A percentile compares a stretch with the other conserved stretches of the same genome.
These are phyloP conservation scores for Dasysyrphus tricinctus DNA, from an alignment of 2,888 invertebrate genomes.

Conservation along the genomic window DNA sequence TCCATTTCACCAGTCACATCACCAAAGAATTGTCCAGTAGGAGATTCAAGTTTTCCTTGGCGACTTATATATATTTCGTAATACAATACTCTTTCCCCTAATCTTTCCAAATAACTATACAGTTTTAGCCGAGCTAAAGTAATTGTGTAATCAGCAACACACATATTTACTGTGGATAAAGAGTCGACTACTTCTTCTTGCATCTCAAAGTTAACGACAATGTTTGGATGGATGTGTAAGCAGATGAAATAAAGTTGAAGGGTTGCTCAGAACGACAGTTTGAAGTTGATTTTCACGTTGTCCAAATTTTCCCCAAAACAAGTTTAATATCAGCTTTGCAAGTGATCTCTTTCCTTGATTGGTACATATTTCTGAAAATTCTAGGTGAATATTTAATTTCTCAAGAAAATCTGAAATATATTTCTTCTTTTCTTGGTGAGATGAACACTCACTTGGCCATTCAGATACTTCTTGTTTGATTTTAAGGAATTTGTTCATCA, in stretches of 20 bases:
- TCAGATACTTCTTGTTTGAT: conserved; percentile 77
- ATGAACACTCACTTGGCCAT: conserved; percentile 71
- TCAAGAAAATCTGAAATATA: conserved; percentile 76
- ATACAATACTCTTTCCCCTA: not conserved
- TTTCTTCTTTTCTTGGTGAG: conserved; percentile 63
- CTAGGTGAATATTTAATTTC: conserved; percentile 75
- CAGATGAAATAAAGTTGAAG: conserved; percentile 28
- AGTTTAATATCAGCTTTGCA: conserved; percentile 78
- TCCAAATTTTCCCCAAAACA: no score
- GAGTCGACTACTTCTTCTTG: not conserved
- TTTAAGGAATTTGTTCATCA: conserved; percentile 78
- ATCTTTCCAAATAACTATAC: conserved; percentile 78
- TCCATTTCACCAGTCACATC: not conserved
- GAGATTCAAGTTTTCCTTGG: not conserved
- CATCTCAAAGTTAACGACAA: conserved; percentile 3
- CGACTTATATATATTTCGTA: not conserved
- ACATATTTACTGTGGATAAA: not conserved
- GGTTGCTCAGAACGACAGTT: conserved; percentile 69
- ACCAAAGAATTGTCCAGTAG: not conserved
- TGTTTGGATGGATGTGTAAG: not conserved
- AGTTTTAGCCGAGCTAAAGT: conserved; percentile 79
- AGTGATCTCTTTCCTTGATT: conserved; percentile 77
- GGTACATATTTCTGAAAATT: conserved; percentile 67
- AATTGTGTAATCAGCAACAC: conserved; percentile 79
- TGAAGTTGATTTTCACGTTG: no score